These are phyloP conservation scores for Halcyon smyrnensis DNA, from an alignment of 2,797 vertebrate genomes.

Conservation along the genomic window DNA sequence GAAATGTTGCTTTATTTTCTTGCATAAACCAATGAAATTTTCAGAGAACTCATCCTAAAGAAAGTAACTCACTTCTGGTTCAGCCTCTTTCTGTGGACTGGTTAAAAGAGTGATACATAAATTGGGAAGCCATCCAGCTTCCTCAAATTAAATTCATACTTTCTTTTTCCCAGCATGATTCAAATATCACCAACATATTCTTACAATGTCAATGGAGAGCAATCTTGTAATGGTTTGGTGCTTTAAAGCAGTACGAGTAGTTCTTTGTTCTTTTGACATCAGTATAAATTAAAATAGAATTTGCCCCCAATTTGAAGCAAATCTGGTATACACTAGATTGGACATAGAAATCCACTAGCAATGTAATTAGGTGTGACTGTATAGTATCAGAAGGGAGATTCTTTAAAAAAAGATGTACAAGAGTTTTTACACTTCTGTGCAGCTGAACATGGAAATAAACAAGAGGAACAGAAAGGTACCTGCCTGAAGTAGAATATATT, in stretches of 20 bases:
- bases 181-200: not conserved
- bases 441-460: not conserved
- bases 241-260: not conserved
- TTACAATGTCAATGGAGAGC: rapidly evolving
- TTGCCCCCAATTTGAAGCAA: not conserved
- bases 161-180: not conserved
- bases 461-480: not conserved
- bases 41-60: not conserved
- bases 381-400: not conserved
- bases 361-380: not conserved
- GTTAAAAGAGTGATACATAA: not conserved
- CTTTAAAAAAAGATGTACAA: not conserved
- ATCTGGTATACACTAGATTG: not conserved
- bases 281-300: not conserved
- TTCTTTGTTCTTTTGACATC: not conserved
- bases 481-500: not conserved
- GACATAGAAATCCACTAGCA: not conserved
- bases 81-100: not conserved
- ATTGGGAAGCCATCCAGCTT: not conserved
- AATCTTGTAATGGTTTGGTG: not conserved
- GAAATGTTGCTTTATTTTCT: not conserved
- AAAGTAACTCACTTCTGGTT: not conserved
- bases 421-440: not conserved
- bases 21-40: not conserved
- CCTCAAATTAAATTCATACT: not conserved